Percentiles rank a stretch among this genome's conserved stretches.
These are phyloP conservation scores for Siphamia tubifer DNA, from an alignment of 2,113 vertebrate genomes.

Conservation along the genomic window DNA sequence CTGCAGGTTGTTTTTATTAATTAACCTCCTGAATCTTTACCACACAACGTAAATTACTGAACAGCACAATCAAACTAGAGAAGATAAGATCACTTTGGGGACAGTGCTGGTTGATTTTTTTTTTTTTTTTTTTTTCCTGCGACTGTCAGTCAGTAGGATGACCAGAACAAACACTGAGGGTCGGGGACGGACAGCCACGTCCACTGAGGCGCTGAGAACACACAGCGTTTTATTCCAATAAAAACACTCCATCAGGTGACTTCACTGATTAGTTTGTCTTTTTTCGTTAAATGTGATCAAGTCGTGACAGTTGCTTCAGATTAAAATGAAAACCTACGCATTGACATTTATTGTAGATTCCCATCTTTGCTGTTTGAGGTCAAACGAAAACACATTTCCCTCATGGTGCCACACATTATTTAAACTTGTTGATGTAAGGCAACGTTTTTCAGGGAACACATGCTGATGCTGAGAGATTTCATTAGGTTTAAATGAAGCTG, in stretches of 20 bases:
- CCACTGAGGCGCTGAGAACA: conserved; percentile 1
- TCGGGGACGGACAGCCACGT: neutral
- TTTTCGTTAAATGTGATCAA: conserved; percentile 20
- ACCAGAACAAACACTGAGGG: neutral
- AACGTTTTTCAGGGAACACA: neutral
- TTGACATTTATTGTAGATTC: conserved; percentile 16
- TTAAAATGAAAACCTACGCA: conserved; percentile 32
- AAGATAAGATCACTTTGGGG: neutral
- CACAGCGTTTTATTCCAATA: conserved; percentile 32
- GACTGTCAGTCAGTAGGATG: conserved; percentile 13
- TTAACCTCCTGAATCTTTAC: neutral
- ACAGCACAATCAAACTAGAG: neutral
- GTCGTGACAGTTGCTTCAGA: conserved; percentile 37
- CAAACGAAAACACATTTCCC: conserved; percentile 32
- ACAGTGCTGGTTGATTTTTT: conserved; percentile 1
- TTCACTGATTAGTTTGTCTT: conserved; percentile 55
- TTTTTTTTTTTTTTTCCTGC: conserved; percentile 4
- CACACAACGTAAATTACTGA: neutral
- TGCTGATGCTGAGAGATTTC: conserved; percentile 17
- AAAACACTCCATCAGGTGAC: conserved; percentile 42
- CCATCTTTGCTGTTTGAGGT: conserved; percentile 9
- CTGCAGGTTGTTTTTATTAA: conserved; percentile 38
- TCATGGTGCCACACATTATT: conserved; percentile 9
- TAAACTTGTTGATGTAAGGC: conserved; percentile 25
- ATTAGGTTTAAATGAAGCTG: conserved; percentile 23